These are phyloP conservation scores for Aegypius monachus DNA, from an alignment of 2,113 vertebrate species.

Conservation along the genomic window DNA sequence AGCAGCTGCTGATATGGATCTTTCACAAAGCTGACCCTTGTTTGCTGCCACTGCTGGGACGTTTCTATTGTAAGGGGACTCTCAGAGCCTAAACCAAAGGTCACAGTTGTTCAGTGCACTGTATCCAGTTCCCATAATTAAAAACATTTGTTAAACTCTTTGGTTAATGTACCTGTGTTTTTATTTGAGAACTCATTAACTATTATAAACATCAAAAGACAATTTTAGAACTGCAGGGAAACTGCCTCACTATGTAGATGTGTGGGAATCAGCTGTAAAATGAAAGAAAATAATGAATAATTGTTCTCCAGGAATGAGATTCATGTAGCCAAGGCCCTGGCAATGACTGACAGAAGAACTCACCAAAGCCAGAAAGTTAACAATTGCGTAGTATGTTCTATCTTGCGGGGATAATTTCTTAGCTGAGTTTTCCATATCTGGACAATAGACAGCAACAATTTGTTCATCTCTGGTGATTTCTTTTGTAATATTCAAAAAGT, in stretches of 20 bases:
- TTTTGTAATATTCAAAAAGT: constrained; percentile 27
- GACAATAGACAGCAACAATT: background rate
- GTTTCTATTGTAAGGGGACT: background rate
- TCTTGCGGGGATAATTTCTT: background rate
- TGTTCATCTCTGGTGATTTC: background rate
- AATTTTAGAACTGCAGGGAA: background rate
- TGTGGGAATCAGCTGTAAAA: constrained; percentile 1
- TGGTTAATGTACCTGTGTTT: constrained; percentile 18
- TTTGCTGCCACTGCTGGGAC: background rate
- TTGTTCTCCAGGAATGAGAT: background rate
- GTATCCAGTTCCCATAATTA: background rate
- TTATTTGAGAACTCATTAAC: constrained; percentile 49
- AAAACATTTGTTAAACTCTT: background rate
- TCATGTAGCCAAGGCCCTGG: background rate
- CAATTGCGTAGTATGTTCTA: background rate
- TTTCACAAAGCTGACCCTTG: constrained; percentile 13
- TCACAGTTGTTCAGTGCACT: background rate
- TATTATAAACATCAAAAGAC: background rate
- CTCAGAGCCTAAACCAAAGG: background rate
- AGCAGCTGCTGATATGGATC: background rate
- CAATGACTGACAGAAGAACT: background rate
- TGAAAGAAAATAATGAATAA: background rate
- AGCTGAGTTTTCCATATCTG: background rate
- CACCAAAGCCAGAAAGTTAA: background rate
- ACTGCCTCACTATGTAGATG: background rate